Evolutionary conservation across 2,888 invertebrate genomes (phyloP).

Genomic region (Barypeithes pellucidus): DNA sequence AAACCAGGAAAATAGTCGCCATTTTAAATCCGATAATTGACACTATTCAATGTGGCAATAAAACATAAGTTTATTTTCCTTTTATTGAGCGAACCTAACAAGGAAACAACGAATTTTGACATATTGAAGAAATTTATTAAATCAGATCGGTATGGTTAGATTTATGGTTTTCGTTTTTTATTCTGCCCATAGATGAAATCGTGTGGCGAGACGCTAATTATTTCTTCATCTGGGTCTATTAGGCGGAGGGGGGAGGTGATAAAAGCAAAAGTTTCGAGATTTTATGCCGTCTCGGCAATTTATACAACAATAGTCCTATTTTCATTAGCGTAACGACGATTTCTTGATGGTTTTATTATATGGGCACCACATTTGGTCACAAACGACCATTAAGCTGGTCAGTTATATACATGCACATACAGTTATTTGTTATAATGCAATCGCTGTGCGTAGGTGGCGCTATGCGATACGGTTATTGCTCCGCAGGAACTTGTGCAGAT

Average conservation of each 20-base stretch:
- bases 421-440: conserved; percentile 53
- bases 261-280: too few species aligned
- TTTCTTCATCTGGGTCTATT: conserved; percentile 51
- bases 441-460: conserved; percentile 57
- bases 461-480: conserved; percentile 61
- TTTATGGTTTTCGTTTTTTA: conserved; percentile 39
- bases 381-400: conserved; percentile 52
- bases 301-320: conserved; percentile 20
- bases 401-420: conserved; percentile 52
- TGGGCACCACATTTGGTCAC: conserved; percentile 44
- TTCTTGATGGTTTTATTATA: conserved; percentile 34
- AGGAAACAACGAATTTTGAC: too few species aligned
- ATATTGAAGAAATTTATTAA: conserved; percentile 45
- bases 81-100: too few species aligned
- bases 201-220: conserved; percentile 48
- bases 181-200: conserved; percentile 45
- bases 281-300: too few species aligned
- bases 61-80: too few species aligned
- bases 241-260: too few species aligned
- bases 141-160: conserved; percentile 40
- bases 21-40: too few species aligned
- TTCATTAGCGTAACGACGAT: conserved; percentile 39
- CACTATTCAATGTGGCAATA: too few species aligned
- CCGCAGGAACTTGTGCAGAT: conserved; percentile 42
- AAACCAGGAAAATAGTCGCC: too few species aligned